Conservation (phyloP, 2,797 vertebrate genomes). For the Bradypodion ventrale region DNA sequence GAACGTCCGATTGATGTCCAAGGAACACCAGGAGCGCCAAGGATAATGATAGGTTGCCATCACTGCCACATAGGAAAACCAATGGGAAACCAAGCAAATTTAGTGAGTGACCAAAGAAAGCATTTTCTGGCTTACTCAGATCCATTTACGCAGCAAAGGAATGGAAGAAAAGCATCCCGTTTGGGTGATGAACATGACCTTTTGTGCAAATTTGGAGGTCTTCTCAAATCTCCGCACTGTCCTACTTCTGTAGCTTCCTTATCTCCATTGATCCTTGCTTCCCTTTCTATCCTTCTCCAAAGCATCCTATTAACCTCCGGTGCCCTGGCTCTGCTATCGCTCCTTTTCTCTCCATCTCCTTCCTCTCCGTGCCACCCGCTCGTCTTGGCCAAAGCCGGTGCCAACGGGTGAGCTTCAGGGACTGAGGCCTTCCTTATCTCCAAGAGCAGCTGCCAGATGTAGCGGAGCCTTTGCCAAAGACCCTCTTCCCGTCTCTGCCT, state of each 20-base stretch:
- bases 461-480: not conserved
- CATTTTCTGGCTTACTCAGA: not conserved
- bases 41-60: no score
- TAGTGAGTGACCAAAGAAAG: not conserved
- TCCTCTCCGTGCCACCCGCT: not conserved
- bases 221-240: not conserved
- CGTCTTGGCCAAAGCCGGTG: not conserved
- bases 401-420: no score
- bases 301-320: conserved; percentile 6
- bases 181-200: not conserved
- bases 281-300: not conserved
- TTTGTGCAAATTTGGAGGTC: not conserved
- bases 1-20: no score
- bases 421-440: not conserved
- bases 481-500: not conserved
- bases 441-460: not conserved
- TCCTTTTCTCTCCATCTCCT: no score
- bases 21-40: no score
- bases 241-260: not conserved
- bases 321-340: not conserved
- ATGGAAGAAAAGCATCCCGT: not conserved
- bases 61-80: no score
- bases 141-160: not conserved
- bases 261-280: not conserved
- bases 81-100: no score